Conservation (phyloP, 2,113 vertebrate genomes). For the Seriola dumerili region DNA sequence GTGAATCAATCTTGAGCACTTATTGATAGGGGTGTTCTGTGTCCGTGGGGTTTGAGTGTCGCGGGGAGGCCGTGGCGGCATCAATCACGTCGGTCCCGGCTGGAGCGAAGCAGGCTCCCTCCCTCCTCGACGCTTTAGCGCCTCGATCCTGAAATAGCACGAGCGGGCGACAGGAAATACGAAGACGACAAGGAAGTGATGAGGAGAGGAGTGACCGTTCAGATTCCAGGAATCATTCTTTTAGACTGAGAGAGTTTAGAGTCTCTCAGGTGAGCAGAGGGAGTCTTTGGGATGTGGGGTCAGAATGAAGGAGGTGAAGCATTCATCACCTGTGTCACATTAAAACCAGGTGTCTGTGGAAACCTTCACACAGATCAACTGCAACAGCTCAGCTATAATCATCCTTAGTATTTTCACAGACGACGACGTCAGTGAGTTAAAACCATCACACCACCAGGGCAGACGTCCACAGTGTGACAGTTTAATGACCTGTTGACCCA, state of each 20-base stretch:
- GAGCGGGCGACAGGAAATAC: not conserved
- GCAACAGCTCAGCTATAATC: too few species aligned
- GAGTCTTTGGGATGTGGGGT: too few species aligned
- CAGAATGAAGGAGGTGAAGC: not conserved
- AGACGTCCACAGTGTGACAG: too few species aligned
- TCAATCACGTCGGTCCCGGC: constrained; percentile 67
- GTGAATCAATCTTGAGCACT: constrained; percentile 15
- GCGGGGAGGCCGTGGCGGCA: constrained; percentile 48
- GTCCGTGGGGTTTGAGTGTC: constrained; percentile 67
- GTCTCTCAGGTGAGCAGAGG: not conserved
- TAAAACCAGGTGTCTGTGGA: not conserved
- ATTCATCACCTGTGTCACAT: not conserved
- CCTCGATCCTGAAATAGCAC: not conserved
- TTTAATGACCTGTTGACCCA: not conserved
- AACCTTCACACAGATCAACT: not conserved
- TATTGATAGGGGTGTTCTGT: constrained; percentile 62
- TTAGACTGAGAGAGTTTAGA: constrained; percentile 6
- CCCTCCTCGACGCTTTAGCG: not conserved
- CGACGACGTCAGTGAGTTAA: too few species aligned
- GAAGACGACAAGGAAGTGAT: not conserved
- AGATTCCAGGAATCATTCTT: constrained; percentile 11
- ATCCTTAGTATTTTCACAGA: too few species aligned
- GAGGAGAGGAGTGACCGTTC: not conserved
- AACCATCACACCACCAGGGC: too few species aligned
- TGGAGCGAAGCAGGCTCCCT: not conserved